phyloP scores from a whole-genome alignment of 2,113 vertebrate species.

The Callospermophilus lateralis region DNA sequence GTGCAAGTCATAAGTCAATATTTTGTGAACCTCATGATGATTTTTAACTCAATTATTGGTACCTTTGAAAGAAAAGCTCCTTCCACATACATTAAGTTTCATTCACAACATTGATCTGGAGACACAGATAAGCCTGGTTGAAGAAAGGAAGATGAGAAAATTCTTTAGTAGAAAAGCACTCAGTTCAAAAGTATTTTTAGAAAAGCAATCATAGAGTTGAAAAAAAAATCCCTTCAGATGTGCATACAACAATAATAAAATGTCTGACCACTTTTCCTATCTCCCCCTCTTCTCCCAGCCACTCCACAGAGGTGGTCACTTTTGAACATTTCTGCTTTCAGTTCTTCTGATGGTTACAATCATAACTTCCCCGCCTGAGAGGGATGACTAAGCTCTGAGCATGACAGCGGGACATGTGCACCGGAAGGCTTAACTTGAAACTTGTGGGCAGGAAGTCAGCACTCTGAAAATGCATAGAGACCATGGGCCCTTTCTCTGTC shows the following conservation, averaged over 20 bases:
- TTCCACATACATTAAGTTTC: neutral
- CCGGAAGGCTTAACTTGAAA: neutral
- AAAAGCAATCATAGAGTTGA: neutral
- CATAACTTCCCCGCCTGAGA: constrained; percentile 29
- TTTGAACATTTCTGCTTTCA: constrained; percentile 52
- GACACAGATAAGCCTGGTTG: neutral
- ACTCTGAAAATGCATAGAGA: neutral
- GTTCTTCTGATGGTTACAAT: constrained; percentile 2
- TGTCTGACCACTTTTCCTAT: neutral
- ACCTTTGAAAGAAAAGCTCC: neutral
- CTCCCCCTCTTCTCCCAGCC: too few relatives aligned
- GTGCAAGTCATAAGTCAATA: neutral
- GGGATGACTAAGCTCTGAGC: constrained; percentile 57
- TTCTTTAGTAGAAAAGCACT: neutral
- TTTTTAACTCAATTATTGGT: neutral
- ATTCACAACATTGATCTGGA: neutral
- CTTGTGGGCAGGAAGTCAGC: constrained; percentile 52
- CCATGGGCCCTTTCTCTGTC: neutral
- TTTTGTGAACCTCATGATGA: neutral
- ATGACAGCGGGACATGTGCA: neutral
- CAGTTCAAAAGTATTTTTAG: neutral
- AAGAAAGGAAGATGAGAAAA: constrained; percentile 36
- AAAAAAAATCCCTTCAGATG: neutral
- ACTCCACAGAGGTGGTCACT: neutral
- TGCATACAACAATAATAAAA: neutral